phyloP scores from a whole-genome alignment of 2,888 invertebrate genomes.

The Troides oblongomaculatus region DNA sequence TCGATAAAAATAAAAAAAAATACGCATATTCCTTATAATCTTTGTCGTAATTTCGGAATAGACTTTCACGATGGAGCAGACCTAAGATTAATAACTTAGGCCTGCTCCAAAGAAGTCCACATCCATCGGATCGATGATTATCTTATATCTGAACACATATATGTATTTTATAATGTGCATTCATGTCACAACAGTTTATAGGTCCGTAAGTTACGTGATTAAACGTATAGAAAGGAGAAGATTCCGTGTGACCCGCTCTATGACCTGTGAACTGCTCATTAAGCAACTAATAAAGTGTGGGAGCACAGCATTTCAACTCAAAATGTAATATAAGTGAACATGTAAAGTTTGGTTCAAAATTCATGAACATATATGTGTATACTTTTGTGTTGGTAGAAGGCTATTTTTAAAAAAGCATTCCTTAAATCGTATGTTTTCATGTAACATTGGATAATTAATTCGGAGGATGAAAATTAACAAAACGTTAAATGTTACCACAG shows the following conservation, averaged over 20 bases:
- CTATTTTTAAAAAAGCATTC: background rate
- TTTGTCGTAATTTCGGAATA: too few species aligned
- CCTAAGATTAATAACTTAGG: too few species aligned
- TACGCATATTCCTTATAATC: too few species aligned
- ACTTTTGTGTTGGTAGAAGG: background rate
- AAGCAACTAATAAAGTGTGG: constrained; percentile 27
- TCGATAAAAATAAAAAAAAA: too few species aligned
- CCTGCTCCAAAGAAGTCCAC: too few species aligned
- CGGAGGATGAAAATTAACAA: background rate
- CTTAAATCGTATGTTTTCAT: background rate
- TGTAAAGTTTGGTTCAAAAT: too few species aligned
- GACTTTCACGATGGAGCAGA: too few species aligned
- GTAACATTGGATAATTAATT: background rate
- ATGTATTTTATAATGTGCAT: background rate
- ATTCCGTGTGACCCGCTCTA: constrained; percentile 24
- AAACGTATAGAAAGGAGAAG: constrained; percentile 26
- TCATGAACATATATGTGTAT: too few species aligned
- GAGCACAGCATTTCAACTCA: constrained; percentile 22
- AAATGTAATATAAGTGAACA: constrained; percentile 22
- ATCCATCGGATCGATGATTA: too few species aligned
- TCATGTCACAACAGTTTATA: constrained; percentile 7
- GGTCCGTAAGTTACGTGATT: constrained; percentile 26
- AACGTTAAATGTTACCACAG: constrained; percentile 9
- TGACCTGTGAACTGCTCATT: constrained; percentile 28
- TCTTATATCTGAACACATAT: background rate